Percentiles rank a stretch among this genome's conserved stretches.
phyloP scores from a whole-genome alignment of 92 coral and sea anemone species.

The Bergia puertoricense region DNA sequence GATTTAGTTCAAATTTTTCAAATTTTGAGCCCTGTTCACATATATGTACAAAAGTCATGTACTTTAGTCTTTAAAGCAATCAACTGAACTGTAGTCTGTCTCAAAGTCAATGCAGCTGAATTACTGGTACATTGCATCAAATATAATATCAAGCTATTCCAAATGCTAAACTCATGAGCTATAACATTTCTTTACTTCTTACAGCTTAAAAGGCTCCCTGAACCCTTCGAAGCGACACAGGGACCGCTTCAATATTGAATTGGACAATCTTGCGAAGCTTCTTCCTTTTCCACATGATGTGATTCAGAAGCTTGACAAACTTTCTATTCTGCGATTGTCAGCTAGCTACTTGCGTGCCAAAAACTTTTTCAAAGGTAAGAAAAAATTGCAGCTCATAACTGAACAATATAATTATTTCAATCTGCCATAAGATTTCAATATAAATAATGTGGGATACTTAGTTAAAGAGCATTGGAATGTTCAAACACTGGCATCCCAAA shows the following conservation, averaged over 20 bases:
- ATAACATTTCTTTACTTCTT: conserved; percentile 2
- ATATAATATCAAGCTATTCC: no score
- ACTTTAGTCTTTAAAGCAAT: no score
- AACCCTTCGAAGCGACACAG: conserved; percentile 98
- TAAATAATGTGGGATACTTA: neutral
- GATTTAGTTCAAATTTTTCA: no score
- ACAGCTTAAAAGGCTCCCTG: conserved; percentile 91
- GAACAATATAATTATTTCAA: neutral
- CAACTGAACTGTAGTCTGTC: no score
- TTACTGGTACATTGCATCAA: neutral
- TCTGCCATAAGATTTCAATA: no score
- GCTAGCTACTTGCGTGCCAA: conserved; percentile 97
- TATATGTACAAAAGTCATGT: no score
- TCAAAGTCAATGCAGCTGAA: no score
- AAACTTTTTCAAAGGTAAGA: conserved; percentile 95
- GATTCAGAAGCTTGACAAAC: conserved; percentile 92
- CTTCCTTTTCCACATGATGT: conserved; percentile 98
- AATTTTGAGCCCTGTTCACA: no score
- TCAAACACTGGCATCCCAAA: no score
- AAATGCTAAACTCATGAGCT: no score
- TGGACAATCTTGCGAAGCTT: conserved; percentile 93
- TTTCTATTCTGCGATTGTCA: conserved; percentile 87
- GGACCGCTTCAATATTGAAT: conserved; percentile 93
- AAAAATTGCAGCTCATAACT: neutral
- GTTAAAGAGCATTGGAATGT: neutral